phyloP scores from a whole-genome alignment of 2,888 invertebrate species.

The Tethea ocularis region DNA sequence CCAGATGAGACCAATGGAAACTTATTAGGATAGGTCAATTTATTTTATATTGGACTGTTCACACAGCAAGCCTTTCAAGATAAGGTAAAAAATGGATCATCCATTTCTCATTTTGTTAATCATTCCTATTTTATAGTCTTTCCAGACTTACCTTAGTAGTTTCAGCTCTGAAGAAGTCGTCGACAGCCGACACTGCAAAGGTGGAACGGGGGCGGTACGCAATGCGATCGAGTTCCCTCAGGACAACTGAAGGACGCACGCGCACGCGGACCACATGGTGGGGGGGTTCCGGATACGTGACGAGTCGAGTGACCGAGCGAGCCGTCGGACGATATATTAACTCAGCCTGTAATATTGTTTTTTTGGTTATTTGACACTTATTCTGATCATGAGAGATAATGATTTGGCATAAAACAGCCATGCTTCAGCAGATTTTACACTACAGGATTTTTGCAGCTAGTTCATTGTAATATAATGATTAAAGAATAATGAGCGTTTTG shows the following conservation, averaged over 20 bases:
- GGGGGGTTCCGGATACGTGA: conserved; percentile 83
- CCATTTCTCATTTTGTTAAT: no score
- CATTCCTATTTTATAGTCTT: no score
- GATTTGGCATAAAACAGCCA: neutral
- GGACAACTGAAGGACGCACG: conserved; percentile 86
- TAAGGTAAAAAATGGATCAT: no score
- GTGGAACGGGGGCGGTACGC: conserved; percentile 85
- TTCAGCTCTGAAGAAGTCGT: conserved; percentile 91
- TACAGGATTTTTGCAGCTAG: neutral
- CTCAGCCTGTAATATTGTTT: conserved; percentile 63
- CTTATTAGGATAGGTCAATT: no score
- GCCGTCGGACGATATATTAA: conserved; percentile 75
- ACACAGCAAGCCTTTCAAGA: no score
- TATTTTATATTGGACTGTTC: no score
- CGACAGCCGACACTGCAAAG: conserved; percentile 86
- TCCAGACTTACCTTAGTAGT: conserved; percentile 85
- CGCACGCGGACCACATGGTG: conserved; percentile 83
- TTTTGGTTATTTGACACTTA: neutral
- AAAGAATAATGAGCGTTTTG: neutral
- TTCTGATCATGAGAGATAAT: neutral
- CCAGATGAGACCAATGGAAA: no score
- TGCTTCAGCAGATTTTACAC: neutral
- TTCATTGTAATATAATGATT: neutral
- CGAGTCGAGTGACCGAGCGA: conserved; percentile 83
- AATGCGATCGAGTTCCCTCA: conserved; percentile 88